Evolutionary conservation across 2,113 vertebrate species (phyloP), one percentile per base, ranked within the genome.

Genomic region (Hyaena hyaena): DNA sequence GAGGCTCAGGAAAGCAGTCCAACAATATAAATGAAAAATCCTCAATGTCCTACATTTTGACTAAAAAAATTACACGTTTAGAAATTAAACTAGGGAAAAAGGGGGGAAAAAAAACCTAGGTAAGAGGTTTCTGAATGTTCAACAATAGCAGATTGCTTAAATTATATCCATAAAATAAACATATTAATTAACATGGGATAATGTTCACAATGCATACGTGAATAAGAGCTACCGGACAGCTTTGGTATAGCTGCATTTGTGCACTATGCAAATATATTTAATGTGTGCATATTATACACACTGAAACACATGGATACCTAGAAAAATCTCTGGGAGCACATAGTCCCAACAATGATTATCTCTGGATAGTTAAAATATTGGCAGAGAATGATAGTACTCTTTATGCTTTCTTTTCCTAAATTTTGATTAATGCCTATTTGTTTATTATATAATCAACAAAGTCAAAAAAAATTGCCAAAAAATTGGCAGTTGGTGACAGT

Each of bases 1-100:
- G 61, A 26, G n/a, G 68, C 80, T 94, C 65, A 68, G 14, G 39
- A 81, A 93, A 28, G 50, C 15, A 84, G 26, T 53, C 73, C 58
- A 80, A n/a, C 16, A 90, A 43, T 80, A 28, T 55, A 45, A 79
- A 28, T 93, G 61, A 93, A 95, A 94, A 93, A 81, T 74, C 65
- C 15, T 85, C 79, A 58, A 50, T 82, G 43, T 71, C 23, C 66
- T 65, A 71, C n/a, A 84, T 93, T 93, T 65, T 85, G 16, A 86
- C 66, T 90, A 55, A 79, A 39, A 39, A 89, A 74, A 90, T 50
- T 74, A 33, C 6, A 81, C 35, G 65, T 88, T 86, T 74, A 74
- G 73, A 80, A 93, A 85, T 21, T 86, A 50, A 55, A 39, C 19
- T 74, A 80, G 69, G 53, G 69, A 2, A 55, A 53, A 55, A 55